Base-by-base conservation (phyloP, 2,888 invertebrate genomes). In the Drosophila aldrichi region DNA sequence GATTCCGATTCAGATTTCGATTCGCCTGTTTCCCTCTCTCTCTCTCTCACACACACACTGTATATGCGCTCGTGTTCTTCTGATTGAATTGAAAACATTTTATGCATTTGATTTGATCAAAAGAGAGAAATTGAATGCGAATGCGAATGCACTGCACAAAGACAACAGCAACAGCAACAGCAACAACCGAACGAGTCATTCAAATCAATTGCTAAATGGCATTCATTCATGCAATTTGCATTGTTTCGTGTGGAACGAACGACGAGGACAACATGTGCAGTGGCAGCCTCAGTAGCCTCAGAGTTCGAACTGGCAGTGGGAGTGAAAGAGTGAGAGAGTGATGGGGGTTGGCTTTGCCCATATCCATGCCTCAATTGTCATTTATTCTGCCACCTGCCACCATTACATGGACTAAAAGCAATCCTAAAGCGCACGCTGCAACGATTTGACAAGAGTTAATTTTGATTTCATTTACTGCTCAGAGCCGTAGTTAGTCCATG, bases 211-310 rank as follows among this genome's bases (percentile, higher is more conserved):
- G 79, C 75, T 82, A 89, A 89, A 79, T 78, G 77, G 79, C 79
- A 87, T 87, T 88, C 84, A 87, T 87, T 85, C 88, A 90, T 86
- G 81, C 88, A 89, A 88, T 82, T 87, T 90, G 75, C 81, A 86
- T 85, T 88, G 89, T 88, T 81, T 73, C 20, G 57, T 58, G 44
- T 41, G 44, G 62, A 38, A 63, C 70, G 71, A 68, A 63, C 70
- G 71, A 68, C 61, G 65, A 69, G 61, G 22, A 75, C 69, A 61
- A 71, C 79, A 71, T 74, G 77, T 67, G 68, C 78, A 68, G 48
- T 18, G 48, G 60, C 36, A 52, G 22, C 38, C 7, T 29, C 46
- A 46, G 44, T 29, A 52, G 22, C 38, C 7, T 18, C 46, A 46
- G 44, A 20, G 29, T 12, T n/a, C 36, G 6, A 34, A 1, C 34